Percentiles rank a stretch among this genome's conserved stretches.
Evolutionary conservation across 2,888 invertebrate genomes (phyloP).

Genomic region (Cataglyphis altisquamis): DNA sequence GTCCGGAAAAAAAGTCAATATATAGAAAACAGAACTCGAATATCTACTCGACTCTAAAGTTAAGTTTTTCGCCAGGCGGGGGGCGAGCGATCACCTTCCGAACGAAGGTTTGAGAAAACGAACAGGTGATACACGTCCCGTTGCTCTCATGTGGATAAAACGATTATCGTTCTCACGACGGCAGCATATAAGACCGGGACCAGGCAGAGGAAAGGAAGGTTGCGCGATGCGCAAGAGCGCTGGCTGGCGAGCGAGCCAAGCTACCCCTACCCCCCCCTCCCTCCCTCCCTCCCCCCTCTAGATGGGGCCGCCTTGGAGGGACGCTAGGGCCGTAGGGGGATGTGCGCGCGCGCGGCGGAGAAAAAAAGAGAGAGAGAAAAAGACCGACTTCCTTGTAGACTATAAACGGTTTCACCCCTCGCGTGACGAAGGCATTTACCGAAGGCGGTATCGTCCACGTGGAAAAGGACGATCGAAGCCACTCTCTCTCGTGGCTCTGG

Average conservation of each 20-base stretch:
- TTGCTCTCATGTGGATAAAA: constrained; percentile 47
- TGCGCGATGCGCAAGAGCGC: constrained; percentile 27
- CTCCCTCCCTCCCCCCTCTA: constrained; percentile 22
- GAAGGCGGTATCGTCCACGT: constrained; percentile 70
- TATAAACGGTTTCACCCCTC: constrained; percentile 72
- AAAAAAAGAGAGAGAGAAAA: constrained; percentile 51
- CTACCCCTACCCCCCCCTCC: constrained; percentile 33
- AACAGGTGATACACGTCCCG: constrained; percentile 56
- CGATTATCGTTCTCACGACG: constrained; percentile 66
- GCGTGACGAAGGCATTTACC: constrained; percentile 76
- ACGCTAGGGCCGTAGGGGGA: constrained; percentile 13
- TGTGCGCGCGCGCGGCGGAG: constrained; percentile 27
- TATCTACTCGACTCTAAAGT: constrained; percentile 23
- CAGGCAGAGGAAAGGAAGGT: constrained; percentile 47
- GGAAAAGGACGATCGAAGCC: constrained; percentile 71
- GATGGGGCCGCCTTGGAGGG: constrained; percentile 33
- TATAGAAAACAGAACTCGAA: constrained; percentile 1
- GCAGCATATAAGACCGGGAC: constrained; percentile 66
- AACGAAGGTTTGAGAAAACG: constrained; percentile 58
- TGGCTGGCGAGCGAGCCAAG: constrained; percentile 26
- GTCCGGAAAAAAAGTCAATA: constrained; percentile 7
- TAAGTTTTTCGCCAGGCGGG: constrained; percentile 22
- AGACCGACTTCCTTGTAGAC: constrained; percentile 64
- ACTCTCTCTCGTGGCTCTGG: constrained; percentile 44
- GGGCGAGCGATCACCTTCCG: constrained; percentile 39